These are phyloP conservation scores for Bombus picipes DNA, from an alignment of 1,140 invertebrate genomes.

Conservation along the genomic window DNA sequence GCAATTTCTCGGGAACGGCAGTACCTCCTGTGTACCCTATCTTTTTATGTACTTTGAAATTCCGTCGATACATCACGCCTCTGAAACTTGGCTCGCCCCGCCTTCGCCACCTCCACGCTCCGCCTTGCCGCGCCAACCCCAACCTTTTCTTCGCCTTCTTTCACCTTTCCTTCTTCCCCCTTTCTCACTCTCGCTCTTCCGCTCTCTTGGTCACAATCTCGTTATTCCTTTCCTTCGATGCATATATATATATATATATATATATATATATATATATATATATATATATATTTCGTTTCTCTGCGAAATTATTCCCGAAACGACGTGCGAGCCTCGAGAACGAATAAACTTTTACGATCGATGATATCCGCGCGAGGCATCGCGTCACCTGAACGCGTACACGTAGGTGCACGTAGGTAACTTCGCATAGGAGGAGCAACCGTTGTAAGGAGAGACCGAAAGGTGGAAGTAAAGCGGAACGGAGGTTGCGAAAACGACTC, in stretches of 20 bases:
- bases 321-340: too few relatives aligned
- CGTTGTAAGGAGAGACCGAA: not conserved
- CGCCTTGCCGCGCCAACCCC: slow-evolving; percentile 73
- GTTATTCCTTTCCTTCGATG: not conserved
- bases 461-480: not conserved
- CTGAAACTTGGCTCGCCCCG: slow-evolving; percentile 76
- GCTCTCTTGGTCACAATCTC: not conserved
- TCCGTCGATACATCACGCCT: slow-evolving; percentile 81
- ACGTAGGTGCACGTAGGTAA: not conserved
- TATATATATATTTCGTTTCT: too few relatives aligned
- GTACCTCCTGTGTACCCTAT: slow-evolving; percentile 52
- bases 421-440: not conserved
- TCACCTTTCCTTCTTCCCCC: slow-evolving; percentile 49
- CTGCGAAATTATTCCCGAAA: too few relatives aligned
- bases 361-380: too few relatives aligned
- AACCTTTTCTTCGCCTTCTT: slow-evolving; percentile 60
- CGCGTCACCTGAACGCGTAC: too few relatives aligned
- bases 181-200: not conserved
- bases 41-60: slow-evolving; percentile 79
- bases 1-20: slow-evolving; percentile 21
- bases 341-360: too few relatives aligned
- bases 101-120: slow-evolving; percentile 77
- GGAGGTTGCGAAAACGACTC: not conserved
- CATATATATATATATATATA: not conserved
- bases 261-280: too few relatives aligned